phyloP scores from a whole-genome alignment of 2,888 invertebrate species.

The Cartodere bifasciata region DNA sequence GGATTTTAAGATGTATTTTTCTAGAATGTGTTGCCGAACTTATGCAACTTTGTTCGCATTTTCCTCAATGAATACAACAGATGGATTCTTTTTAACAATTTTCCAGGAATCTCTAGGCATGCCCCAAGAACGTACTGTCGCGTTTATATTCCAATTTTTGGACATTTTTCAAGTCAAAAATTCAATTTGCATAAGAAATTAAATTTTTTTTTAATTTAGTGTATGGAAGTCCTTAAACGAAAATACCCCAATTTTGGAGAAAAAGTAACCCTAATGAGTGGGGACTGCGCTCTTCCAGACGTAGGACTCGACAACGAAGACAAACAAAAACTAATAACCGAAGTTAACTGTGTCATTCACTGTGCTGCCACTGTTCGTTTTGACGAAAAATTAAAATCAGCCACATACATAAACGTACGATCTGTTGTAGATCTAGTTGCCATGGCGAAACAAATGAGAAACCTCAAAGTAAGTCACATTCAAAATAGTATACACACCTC shows the following conservation, averaged over 20 bases:
- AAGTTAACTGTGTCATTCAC: conserved; percentile 57
- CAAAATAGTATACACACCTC: background rate
- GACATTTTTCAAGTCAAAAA: no score
- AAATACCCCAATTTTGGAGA: conserved; percentile 38
- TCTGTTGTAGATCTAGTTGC: conserved; percentile 50
- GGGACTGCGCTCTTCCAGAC: conserved; percentile 41
- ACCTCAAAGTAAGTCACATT: conserved; percentile 43
- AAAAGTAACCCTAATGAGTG: conserved; percentile 44
- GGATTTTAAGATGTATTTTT: no score
- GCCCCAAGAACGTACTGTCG: no score
- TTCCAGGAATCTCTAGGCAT: no score
- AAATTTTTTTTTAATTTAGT: conserved; percentile 29
- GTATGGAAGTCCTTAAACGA: conserved; percentile 39
- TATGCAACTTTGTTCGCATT: no score
- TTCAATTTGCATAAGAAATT: no score
- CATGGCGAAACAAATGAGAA: conserved; percentile 50
- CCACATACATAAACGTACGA: conserved; percentile 55
- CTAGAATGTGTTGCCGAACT: no score
- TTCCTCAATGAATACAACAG: no score
- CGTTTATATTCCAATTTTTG: no score
- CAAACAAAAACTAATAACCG: conserved; percentile 36
- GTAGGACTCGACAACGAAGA: conserved; percentile 41
- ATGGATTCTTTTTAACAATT: no score
- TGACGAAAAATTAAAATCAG: conserved; percentile 55
- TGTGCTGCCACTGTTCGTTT: conserved; percentile 67